Conservation (phyloP, 2,797 vertebrate species). For the Pseudotriccus pelzelni region DNA sequence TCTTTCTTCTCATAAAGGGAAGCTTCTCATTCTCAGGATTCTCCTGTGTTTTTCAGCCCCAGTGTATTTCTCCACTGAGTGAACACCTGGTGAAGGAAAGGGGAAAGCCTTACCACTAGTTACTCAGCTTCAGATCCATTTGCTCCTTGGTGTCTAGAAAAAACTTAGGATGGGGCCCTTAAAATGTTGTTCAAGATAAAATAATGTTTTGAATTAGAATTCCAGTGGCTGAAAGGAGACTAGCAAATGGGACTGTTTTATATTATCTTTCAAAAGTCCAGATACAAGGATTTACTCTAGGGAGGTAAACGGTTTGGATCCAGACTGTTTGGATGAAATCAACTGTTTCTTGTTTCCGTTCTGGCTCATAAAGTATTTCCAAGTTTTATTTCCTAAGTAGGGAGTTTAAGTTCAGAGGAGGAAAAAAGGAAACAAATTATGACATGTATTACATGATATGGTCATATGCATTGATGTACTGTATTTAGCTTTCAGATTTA, state of each 20-base stretch:
- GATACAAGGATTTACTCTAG: not conserved
- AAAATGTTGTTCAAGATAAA: not conserved
- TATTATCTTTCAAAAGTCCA: not conserved
- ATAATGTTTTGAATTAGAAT: not conserved
- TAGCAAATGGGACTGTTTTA: not conserved
- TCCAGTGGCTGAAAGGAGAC: not conserved
- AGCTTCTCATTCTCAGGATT: not conserved
- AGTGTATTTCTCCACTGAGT: not conserved
- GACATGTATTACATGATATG: not conserved
- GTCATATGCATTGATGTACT: not conserved
- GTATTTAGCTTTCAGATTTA: slow-evolving; percentile 15
- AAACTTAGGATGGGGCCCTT: not conserved
- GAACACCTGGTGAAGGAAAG: not conserved
- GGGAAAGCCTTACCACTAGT: not conserved
- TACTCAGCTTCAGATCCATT: not conserved
- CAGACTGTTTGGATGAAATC: not conserved
- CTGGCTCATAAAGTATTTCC: not conserved
- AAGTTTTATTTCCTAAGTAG: not conserved
- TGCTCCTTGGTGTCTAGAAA: not conserved
- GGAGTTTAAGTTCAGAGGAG: not conserved
- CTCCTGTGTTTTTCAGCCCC: not conserved
- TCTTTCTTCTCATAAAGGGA: not conserved
- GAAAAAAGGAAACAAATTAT: not conserved
- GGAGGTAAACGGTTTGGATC: not conserved
- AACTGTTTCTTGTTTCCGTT: not conserved